Evolutionary conservation across 2,797 vertebrate genomes (phyloP).

Genomic region (Tokudaia muenninki): DNA sequence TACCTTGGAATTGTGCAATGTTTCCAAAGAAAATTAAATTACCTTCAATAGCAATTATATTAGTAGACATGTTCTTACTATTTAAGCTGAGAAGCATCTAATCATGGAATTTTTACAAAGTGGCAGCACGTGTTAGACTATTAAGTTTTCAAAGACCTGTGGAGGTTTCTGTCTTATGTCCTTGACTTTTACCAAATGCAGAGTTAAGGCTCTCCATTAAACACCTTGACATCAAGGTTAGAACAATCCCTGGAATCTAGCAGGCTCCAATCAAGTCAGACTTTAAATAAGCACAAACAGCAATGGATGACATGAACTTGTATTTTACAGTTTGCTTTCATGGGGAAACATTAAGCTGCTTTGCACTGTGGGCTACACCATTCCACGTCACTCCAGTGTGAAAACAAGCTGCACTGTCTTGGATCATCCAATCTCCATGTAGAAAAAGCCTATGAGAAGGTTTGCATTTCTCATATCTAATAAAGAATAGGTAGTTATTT

Average conservation of each 20-base stretch:
- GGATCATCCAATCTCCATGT: not conserved
- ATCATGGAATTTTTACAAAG: not conserved
- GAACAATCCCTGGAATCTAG: not conserved
- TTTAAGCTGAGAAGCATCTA: not conserved
- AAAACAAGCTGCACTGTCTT: not conserved
- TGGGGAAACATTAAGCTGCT: not conserved
- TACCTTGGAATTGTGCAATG: not conserved
- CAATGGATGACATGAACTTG: not conserved
- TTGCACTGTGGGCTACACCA: not conserved
- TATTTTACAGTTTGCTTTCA: not conserved
- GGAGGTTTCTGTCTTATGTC: not conserved
- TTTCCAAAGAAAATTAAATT: slow-evolving; percentile 35
- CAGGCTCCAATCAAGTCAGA: not conserved
- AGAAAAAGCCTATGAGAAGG: not conserved
- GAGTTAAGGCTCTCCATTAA: not conserved
- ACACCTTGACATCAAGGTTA: not conserved
- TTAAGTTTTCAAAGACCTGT: not conserved
- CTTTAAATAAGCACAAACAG: not conserved
- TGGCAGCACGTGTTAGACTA: not conserved
- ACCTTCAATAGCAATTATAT: not conserved
- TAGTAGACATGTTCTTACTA: not conserved
- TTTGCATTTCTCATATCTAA: not conserved
- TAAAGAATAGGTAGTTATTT: slow-evolving; percentile 33
- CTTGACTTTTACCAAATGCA: not conserved
- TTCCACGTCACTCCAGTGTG: not conserved